These are phyloP conservation scores for Notothenia rossii DNA, from an alignment of 2,113 vertebrate species.

Conservation along the genomic window DNA sequence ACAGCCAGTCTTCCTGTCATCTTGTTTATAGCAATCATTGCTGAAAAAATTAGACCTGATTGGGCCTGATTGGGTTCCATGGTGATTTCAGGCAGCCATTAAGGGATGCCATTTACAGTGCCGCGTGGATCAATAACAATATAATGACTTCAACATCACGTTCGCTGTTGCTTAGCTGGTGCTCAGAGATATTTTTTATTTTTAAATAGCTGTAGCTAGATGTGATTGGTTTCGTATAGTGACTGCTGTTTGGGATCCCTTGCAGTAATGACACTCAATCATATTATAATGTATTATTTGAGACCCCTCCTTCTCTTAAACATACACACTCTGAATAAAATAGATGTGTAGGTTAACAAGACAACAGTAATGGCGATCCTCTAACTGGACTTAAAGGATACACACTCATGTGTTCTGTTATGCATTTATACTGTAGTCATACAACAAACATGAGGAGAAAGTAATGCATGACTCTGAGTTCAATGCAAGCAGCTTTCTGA, in stretches of 20 bases:
- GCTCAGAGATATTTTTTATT: constrained; percentile 56
- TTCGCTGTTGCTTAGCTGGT: constrained; percentile 55
- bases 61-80: constrained; percentile 69
- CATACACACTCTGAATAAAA: constrained; percentile 9
- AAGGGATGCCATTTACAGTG: constrained; percentile 69
- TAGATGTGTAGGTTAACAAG: constrained; percentile 41
- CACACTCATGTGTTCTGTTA: constrained; percentile 5
- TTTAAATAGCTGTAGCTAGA: constrained; percentile 45
- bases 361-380: constrained; percentile 46
- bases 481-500: too few relatives aligned
- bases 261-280: constrained; percentile 63
- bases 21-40: constrained; percentile 67
- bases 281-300: constrained; percentile 70
- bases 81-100: constrained; percentile 73
- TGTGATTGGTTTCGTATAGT: constrained; percentile 60
- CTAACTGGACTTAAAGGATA: constrained; percentile 34
- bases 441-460: background rate
- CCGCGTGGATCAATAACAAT: constrained; percentile 74
- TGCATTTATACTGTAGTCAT: constrained; percentile 23
- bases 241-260: constrained; percentile 65
- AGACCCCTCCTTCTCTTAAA: constrained; percentile 12
- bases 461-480: too few relatives aligned
- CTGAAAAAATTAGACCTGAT: constrained; percentile 60
- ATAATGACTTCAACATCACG: constrained; percentile 71
- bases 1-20: constrained; percentile 86